Evolutionary conservation across 1,140 invertebrate genomes (phyloP).

Genomic region (Pseudomyrmex cubaensis): DNA sequence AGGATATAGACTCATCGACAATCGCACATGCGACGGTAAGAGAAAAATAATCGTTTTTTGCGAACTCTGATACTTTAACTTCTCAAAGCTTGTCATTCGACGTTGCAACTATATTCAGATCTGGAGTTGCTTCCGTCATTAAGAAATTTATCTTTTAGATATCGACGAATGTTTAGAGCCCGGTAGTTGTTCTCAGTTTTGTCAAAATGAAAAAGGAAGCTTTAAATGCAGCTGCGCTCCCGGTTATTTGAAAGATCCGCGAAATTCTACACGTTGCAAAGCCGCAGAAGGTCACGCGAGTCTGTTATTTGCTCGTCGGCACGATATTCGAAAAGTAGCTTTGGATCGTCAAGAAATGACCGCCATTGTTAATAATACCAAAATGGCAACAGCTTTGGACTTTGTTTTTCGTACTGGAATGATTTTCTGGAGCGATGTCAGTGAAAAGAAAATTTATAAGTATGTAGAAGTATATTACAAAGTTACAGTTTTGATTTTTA

Average conservation of each 20-base stretch:
- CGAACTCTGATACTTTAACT: neutral
- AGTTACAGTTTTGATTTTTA: neutral
- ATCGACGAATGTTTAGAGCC: conserved; percentile 96
- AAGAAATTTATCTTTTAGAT: conserved; percentile 87
- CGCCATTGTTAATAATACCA: conserved; percentile 93
- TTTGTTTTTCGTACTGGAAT: conserved; percentile 95
- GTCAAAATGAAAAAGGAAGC: conserved; percentile 95
- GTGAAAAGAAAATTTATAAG: conserved; percentile 96
- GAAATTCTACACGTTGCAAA: conserved; percentile 93
- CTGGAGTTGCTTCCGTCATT: neutral
- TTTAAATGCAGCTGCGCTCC: conserved; percentile 96
- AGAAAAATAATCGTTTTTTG: neutral
- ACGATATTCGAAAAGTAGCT: conserved; percentile 96
- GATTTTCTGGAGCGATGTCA: conserved; percentile 98
- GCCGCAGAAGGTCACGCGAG: conserved; percentile 94
- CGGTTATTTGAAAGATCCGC: conserved; percentile 94
- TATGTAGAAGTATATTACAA: conserved; percentile 71
- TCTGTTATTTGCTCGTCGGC: conserved; percentile 92
- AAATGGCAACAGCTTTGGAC: conserved; percentile 94
- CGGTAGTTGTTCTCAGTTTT: conserved; percentile 96
- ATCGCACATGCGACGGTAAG: conserved; percentile 92
- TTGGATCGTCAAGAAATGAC: conserved; percentile 96
- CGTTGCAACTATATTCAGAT: neutral
- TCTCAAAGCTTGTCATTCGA: neutral
- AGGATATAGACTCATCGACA: conserved; percentile 91